Base-by-base conservation (phyloP, 2,113 vertebrate genomes). In the Herpetotheres cachinnans region DNA sequence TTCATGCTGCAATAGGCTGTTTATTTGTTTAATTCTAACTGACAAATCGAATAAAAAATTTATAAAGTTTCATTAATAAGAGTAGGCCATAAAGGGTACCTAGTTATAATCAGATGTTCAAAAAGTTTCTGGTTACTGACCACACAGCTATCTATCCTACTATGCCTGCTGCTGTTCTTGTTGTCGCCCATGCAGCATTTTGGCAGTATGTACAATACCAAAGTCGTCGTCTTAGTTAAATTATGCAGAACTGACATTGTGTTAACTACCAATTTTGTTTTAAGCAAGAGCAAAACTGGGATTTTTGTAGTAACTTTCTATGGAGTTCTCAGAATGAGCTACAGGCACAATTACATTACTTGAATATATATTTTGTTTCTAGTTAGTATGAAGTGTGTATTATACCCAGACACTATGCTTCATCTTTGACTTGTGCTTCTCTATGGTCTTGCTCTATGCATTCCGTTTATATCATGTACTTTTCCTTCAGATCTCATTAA, bases 21-120 rank as follows among this genome's bases (percentile, higher is more conserved):
- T 97, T 87, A 92, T 94, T 92, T 94, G 73, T 89, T 89, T 89
- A 72, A 95, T 94, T 95, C 87, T 79, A 82, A 30, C 81, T 94
- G 86, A 77, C 52, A 91, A 95, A 90, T 86, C 56, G 52, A 82
- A 69, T 91, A 87, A 95, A 94, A 87, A 52, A 87, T 42, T 79
- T 95, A 87, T 80, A 70, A 95, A 87, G 54, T 91, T 95, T 93
- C 74, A 80, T 93, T 97, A 89, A 82, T 87, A 93, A 67, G 55
- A 94, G 25, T 62, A 77, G 58, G 21, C 66, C 34, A 36, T 93
- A 95, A 87, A 94, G 34, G 13, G 40, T 49, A 62, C 73, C 32
- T 89, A 70, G 91, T 90, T 93, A 49, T 13, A 89, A 54, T 91
- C 77, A 85, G 70, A 82, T 59, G 69, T 79, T 92, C 61, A 76